Evolutionary conservation across 2,113 vertebrate species (phyloP).

Genomic region (Triplophysa tibetana): DNA sequence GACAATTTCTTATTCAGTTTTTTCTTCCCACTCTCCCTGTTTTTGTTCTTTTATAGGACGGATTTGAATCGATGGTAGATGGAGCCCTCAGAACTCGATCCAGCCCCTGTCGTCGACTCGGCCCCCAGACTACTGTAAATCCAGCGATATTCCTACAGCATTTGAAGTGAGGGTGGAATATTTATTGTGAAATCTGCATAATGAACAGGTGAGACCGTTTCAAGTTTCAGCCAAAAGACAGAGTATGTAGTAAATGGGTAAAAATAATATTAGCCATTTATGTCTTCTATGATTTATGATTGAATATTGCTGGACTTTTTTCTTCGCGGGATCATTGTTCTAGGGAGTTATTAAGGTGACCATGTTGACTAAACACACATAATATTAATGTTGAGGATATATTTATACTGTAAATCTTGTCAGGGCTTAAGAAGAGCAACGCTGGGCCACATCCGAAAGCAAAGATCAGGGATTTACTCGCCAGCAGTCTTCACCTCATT

Average conservation of each 20-base stretch:
- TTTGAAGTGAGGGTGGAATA: constrained; percentile 40
- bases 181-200: constrained; percentile 41
- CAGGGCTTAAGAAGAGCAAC: constrained; percentile 10
- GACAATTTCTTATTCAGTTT: constrained; percentile 70
- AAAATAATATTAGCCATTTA: background rate
- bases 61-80: constrained; percentile 61
- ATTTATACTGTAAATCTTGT: background rate
- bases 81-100: constrained; percentile 38
- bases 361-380: background rate
- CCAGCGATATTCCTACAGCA: constrained; percentile 30
- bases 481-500: constrained; percentile 56
- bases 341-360: background rate
- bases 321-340: background rate
- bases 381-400: background rate
- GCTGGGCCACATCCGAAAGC: constrained; percentile 33
- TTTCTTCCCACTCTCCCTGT: constrained; percentile 56
- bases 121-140: constrained; percentile 34
- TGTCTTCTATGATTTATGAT: background rate
- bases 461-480: constrained; percentile 43
- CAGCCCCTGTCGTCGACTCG: constrained; percentile 42
- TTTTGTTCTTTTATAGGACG: constrained; percentile 63
- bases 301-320: background rate
- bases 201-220: constrained; percentile 16
- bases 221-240: background rate
- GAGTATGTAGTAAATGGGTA: background rate